Base-by-base conservation (phyloP, 2,888 invertebrate species). In the Parasteatoda lunata region DNA sequence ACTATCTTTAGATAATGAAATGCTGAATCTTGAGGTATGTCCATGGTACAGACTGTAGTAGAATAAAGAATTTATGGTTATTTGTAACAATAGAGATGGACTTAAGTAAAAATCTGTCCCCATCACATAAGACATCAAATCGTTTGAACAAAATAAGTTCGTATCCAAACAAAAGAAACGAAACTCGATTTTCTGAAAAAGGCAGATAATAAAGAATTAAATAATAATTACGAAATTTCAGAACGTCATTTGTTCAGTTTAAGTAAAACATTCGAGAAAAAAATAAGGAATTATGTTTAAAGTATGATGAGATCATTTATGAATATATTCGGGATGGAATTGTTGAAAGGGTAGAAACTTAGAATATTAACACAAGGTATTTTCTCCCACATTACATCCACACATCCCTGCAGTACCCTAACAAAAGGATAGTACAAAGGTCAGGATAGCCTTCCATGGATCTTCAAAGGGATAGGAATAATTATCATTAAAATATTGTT, bases 401-500 rank as follows among this genome's bases (percentile, higher is more conserved):
- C n/a, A n/a, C n/a, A n/a, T n/a, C n/a, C n/a, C 48, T 7, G 65
- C 65, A 64, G 76, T 76, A 15, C 64, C 11, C 64, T 15, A 71
- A 15, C n/a, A 71, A 79, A 79, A 54, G 15, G 48, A 45, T 84
- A 30, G 80, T 80, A 30, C 1, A 30, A 30, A 30, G 30, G 30
- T 30, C 30, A 30, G 30, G 30, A 30, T 30, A 30, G 2, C 11
- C 15, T 81, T 70, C n/a, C 77, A 88, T 59, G 88, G 65, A 13
- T 88, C 85, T 0, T 77, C 77, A 4, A 86, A 81, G 70, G 66
- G 45, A 13, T n/a, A 11, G 11, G 77, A 54, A 4, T 9, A 54
- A 8, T 65, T 66, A 1, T 30, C 30, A 30, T 87, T 87, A 15
- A 87, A 87, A 72, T 64, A 83, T 47, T 77, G 73, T 15, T 70